Evolutionary conservation across 2,797 vertebrate genomes (phyloP).

Genomic region (Oryzias dopingdopingensis): DNA sequence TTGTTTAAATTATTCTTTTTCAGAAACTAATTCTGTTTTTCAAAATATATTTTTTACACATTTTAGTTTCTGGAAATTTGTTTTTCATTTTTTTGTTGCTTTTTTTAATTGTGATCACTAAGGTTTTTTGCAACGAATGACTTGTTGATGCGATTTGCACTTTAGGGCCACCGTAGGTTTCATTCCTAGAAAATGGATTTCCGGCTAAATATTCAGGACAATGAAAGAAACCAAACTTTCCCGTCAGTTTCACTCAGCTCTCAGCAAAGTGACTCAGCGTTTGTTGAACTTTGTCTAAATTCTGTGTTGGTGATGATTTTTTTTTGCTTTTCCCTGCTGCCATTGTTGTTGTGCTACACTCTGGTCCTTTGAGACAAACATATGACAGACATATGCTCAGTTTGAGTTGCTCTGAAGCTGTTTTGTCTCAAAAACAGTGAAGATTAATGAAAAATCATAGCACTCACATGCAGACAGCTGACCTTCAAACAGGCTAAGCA

Average conservation of each 20-base stretch:
- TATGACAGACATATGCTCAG: not conserved
- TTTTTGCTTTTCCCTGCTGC: no score
- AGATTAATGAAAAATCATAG: constrained; percentile 12
- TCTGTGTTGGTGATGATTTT: no score
- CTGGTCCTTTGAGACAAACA: constrained; percentile 5
- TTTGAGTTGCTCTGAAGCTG: not conserved
- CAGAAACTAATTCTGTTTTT: no score
- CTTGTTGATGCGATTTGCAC: no score
- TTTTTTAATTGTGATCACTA: no score
- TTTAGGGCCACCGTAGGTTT: no score
- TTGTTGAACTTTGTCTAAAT: no score
- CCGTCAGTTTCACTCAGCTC: not conserved
- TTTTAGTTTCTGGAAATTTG: no score
- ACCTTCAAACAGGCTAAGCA: constrained; percentile 4
- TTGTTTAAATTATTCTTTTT: no score
- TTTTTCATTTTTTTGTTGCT: no score
- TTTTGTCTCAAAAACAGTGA: not conserved
- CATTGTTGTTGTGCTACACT: not conserved
- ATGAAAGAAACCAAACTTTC: not conserved
- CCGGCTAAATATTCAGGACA: not conserved
- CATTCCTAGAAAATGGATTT: not conserved
- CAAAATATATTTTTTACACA: no score
- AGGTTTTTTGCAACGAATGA: no score
- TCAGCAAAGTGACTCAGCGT: constrained; percentile 3
- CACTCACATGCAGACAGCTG: constrained; percentile 14